phyloP scores from a whole-genome alignment of 2,113 vertebrate species.

The Choloepus hoffmanni region DNA sequence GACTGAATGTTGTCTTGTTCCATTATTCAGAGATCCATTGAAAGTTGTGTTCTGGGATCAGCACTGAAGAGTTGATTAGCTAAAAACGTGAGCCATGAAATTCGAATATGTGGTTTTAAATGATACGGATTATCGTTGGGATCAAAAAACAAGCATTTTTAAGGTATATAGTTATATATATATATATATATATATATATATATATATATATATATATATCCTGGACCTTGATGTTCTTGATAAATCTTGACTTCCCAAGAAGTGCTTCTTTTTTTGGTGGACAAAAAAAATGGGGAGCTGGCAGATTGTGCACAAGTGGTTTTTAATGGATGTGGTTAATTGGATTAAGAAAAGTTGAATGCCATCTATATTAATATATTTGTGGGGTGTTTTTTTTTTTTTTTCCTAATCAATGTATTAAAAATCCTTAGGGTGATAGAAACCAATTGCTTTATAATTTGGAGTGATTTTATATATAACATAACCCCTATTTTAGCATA shows the following conservation, averaged over 20 bases:
- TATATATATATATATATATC: too few relatives aligned
- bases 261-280: constrained; percentile 64
- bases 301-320: constrained; percentile 17
- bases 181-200: too few relatives aligned
- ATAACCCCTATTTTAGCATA: constrained; percentile 43
- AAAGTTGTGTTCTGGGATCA: constrained; percentile 77
- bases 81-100: constrained; percentile 75
- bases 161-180: constrained; percentile 52
- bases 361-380: constrained; percentile 27
- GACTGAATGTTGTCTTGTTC: constrained; percentile 52
- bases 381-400: constrained; percentile 43
- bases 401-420: constrained; percentile 57
- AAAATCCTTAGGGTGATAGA: constrained; percentile 54
- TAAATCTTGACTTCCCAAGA: constrained; percentile 72
- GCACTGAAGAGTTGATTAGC: constrained; percentile 84
- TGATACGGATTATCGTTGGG: constrained; percentile 72
- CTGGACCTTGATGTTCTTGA: constrained; percentile 61
- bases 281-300: constrained; percentile 59
- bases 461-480: constrained; percentile 49
- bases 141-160: constrained; percentile 41
- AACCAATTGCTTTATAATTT: constrained; percentile 70
- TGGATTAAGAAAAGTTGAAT: constrained; percentile 58
- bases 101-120: constrained; percentile 78
- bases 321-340: constrained; percentile 48
- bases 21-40: constrained; percentile 61